A percentile compares a stretch with the other conserved stretches of the same genome.
These are phyloP conservation scores for Luperina nickerlii DNA, from an alignment of 2,888 invertebrate species.

Conservation along the genomic window DNA sequence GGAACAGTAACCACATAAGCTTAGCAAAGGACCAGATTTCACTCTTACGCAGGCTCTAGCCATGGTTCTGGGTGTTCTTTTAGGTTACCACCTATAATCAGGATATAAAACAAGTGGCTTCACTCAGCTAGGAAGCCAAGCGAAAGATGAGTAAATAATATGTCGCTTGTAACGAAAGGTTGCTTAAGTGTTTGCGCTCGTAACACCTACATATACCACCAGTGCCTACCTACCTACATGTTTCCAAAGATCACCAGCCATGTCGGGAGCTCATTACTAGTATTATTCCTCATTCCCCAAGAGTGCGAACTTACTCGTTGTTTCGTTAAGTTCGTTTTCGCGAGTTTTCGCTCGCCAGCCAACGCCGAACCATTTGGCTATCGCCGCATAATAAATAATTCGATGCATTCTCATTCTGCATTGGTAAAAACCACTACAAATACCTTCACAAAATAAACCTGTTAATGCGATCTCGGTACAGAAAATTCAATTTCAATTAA, in stretches of 20 bases:
- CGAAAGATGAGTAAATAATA: background rate
- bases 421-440: conserved; percentile 15
- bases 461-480: conserved; percentile 3
- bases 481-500: conserved; percentile 23
- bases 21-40: conserved; percentile 34
- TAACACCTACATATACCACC: background rate
- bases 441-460: conserved; percentile 30
- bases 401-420: background rate
- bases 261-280: background rate
- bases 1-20: background rate
- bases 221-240: background rate
- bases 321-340: conserved; percentile 5
- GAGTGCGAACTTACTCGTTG: background rate
- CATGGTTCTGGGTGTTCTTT: conserved; percentile 7
- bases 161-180: background rate
- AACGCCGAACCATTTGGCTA: conserved; percentile 7
- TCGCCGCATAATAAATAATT: conserved; percentile 34
- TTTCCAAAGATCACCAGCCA: background rate
- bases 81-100: conserved; percentile 9
- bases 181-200: background rate
- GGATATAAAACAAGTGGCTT: background rate
- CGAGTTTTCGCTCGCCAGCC: background rate
- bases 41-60: background rate
- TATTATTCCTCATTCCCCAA: background rate
- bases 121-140: background rate